Base-by-base conservation (phyloP, 2,797 vertebrate genomes). In the Sebastes diaconus region DNA sequence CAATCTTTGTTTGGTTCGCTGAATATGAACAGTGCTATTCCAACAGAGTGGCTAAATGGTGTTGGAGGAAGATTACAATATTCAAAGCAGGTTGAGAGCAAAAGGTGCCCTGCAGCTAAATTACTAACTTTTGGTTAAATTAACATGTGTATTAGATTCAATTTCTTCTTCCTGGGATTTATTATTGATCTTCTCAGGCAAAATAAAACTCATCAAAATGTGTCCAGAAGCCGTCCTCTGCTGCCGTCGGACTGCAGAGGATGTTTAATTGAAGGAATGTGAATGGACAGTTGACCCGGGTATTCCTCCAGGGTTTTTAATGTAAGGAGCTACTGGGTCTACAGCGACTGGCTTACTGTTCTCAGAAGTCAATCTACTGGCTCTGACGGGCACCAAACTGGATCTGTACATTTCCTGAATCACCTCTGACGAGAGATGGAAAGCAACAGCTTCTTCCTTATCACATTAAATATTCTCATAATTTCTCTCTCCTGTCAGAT, bases 111-210 rank as follows among this genome's bases (percentile, higher is more conserved):
- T 75, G 60, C 55, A 68, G 86, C 73, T 84, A 70, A 87, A 81
- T 88, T 25, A 73, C 81, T n/a, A 80, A 87, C 69, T 87, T 67
- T 73, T 79, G 77, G 64, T 85, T 73, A 81, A 83, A 90, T 87
- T 83, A 84, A 73, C 74, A 77, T 81, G 32, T 68, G 77, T 57
- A 61, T 86, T 84, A 77, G 39, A 87, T 89, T 84, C 34, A 70
- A 36, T 87, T 84, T 75, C 55, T 69, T 84, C 69, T 85, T 82
- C 73, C 72, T 79, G 20, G 69, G 55, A 81, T 84, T 84, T 83
- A 66, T 70, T 80, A 84, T 90, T 90, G 81, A 88, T 89, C 60
- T 78, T 69, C 9, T 18, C 25, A 13, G 55, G 76, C 52, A 87
- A 75, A 81, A 75, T 75, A 60, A 68, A 66, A 81, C 75, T 68